Conservation (phyloP, 2,888 invertebrate genomes). For the Smittia aterrima region DNA sequence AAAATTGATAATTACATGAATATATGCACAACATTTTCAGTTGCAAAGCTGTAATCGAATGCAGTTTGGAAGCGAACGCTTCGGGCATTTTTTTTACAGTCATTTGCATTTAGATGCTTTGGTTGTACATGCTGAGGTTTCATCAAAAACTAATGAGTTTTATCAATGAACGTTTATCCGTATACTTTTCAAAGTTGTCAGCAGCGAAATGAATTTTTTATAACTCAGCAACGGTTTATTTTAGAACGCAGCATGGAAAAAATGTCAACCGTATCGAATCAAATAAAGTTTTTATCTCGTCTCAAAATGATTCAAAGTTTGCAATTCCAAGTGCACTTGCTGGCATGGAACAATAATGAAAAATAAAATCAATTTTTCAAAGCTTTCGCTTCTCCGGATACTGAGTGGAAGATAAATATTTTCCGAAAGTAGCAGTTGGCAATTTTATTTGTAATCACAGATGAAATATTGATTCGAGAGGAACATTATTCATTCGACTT, state of each 20-base stretch:
- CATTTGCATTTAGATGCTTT: too few species aligned
- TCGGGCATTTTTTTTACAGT: too few species aligned
- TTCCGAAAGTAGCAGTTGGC: background rate
- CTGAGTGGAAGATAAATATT: background rate
- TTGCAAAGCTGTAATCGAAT: background rate
- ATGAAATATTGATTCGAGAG: background rate
- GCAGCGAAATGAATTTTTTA: too few species aligned
- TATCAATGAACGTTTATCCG: too few species aligned
- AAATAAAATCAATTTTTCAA: conserved; percentile 7
- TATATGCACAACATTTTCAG: background rate
- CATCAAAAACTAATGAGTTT: too few species aligned
- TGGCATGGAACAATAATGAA: conserved; percentile 4
- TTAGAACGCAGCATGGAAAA: background rate
- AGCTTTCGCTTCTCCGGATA: background rate
- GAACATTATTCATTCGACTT: background rate
- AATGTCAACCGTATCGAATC: background rate
- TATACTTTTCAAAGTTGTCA: too few species aligned
- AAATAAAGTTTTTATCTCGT: background rate
- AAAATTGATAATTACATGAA: conserved; percentile 7
- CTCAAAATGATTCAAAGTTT: background rate
- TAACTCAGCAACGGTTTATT: too few species aligned
- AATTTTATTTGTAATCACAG: conserved; percentile 12
- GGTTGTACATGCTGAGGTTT: too few species aligned
- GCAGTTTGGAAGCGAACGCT: background rate
- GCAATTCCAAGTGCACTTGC: background rate